A percentile compares a stretch with the other conserved stretches of the same genome.
phyloP scores from a whole-genome alignment of 2,113 vertebrate species.

The Lepus timidus region DNA sequence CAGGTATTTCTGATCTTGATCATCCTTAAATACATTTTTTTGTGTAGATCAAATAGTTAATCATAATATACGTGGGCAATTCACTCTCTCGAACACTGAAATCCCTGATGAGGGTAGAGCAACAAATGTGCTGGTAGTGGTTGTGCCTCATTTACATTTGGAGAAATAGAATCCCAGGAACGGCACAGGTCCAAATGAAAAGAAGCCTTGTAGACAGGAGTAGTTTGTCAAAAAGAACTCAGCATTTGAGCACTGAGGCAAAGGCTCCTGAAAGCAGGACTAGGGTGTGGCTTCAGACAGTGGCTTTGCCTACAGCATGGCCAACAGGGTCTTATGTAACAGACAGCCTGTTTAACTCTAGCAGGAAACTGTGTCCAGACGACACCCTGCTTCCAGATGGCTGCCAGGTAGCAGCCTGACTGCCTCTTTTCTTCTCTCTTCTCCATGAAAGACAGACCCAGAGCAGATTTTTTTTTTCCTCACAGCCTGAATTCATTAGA shows the following conservation, averaged over 20 bases:
- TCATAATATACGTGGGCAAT: background rate
- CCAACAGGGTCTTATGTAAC: slow-evolving; percentile 69
- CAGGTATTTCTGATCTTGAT: background rate
- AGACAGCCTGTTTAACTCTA: slow-evolving; percentile 52
- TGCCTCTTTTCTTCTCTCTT: slow-evolving; percentile 73
- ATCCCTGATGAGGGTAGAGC: background rate
- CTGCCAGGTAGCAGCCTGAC: slow-evolving; percentile 74
- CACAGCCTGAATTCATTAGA: slow-evolving; percentile 70
- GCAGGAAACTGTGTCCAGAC: slow-evolving; percentile 76
- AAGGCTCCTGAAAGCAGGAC: background rate
- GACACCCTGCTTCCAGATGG: slow-evolving; percentile 37
- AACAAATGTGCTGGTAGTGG: background rate
- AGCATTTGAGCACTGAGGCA: background rate
- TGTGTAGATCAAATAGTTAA: background rate
- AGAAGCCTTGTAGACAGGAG: background rate
- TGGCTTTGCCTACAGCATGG: slow-evolving; percentile 4
- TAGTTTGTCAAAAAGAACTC: background rate
- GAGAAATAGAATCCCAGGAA: background rate
- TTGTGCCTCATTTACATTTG: slow-evolving; percentile 2
- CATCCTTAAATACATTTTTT: background rate
- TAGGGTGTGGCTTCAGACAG: background rate
- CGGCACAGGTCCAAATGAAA: background rate
- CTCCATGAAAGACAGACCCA: slow-evolving; percentile 29
- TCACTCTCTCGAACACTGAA: background rate
- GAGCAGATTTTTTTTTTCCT: slow-evolving; percentile 62